Evolutionary conservation across 2,113 vertebrate genomes (phyloP).

Genomic region (Fregetta grallaria): DNA sequence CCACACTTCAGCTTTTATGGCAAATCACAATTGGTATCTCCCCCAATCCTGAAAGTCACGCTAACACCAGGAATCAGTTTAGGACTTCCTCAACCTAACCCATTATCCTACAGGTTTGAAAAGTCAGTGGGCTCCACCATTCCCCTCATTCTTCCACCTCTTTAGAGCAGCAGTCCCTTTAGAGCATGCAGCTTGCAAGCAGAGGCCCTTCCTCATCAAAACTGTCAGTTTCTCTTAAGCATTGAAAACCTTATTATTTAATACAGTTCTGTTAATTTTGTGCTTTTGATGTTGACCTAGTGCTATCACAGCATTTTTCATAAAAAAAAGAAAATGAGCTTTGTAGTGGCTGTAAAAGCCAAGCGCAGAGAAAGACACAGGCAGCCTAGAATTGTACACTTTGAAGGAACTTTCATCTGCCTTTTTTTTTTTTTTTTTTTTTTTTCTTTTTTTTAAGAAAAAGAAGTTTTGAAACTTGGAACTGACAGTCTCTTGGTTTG

Average conservation of each 20-base stretch:
- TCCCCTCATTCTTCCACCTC: not conserved
- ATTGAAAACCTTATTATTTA: not conserved
- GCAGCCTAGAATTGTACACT: not conserved
- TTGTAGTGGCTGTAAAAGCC: not conserved
- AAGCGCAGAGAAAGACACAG: not conserved
- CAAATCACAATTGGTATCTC: not conserved
- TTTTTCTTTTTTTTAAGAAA: not conserved
- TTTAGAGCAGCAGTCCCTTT: not conserved
- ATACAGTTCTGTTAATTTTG: not conserved
- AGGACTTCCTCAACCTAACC: not conserved
- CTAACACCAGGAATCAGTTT: not conserved
- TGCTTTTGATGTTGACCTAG: not conserved
- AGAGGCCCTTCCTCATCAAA: not conserved
- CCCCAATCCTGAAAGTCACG: not conserved
- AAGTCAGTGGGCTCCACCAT: not conserved
- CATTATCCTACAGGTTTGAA: not conserved
- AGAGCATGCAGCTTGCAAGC: not conserved
- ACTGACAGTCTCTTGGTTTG: slow-evolving; percentile 24
- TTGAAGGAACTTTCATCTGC: not conserved
- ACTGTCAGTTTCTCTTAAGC: not conserved
- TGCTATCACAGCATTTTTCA: not conserved
- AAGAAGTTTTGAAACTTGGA: not conserved
- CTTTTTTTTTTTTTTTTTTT: not conserved
- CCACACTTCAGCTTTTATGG: not conserved
- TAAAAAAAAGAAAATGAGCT: not conserved